Base-by-base conservation (phyloP, 2,888 invertebrate species). In the Diloba caeruleocephala region DNA sequence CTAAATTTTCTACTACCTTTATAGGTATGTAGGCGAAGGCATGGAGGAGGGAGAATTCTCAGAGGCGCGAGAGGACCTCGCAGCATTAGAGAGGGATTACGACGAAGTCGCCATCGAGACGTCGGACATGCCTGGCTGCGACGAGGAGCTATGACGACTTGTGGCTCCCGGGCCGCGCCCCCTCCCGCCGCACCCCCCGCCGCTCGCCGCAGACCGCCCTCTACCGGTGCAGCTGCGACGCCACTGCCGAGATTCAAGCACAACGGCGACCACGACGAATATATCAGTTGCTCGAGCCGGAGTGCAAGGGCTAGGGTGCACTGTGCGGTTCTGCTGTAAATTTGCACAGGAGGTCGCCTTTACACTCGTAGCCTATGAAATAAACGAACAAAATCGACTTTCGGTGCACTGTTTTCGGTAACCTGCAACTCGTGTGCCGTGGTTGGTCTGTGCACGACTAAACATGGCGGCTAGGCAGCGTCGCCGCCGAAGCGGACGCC, bases 31-130 rank as follows among this genome's bases (percentile, higher is more conserved):
- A 33, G 96, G 96, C 32, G 96, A 97, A 84, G 97, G 97, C 46
- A 97, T 97, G 97, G 96, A 96, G 79, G 96, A 96, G 83, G 97
- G 97, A 0, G 97, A 97, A 86, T 97, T 97, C 88, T 94, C 95
- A 5, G 97, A 97, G 83, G 97, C 97, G 14, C 94, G 97, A 17
- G 97, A 97, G 80, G 96, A 97, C 87, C 90, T 97, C 63, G 96
- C 95, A 43, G 95, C 95, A 14, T 89, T 96, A 2, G 96, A 96
- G 84, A 94, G 95, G 71, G 96, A 97, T 78, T 96, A 96, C 84
- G 96, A 96, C 72, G 96, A 96, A 82, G 96, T 96, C 10, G 96
- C 96, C 53, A 94, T 95, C 75, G 96, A 96, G 75, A 90, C 91
- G 49, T 85, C 88, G 0, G 92, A 92, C 51, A 80, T 92, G 82